These are phyloP conservation scores for Hyla sarda DNA, from an alignment of 2,113 vertebrate genomes.

Conservation along the genomic window DNA sequence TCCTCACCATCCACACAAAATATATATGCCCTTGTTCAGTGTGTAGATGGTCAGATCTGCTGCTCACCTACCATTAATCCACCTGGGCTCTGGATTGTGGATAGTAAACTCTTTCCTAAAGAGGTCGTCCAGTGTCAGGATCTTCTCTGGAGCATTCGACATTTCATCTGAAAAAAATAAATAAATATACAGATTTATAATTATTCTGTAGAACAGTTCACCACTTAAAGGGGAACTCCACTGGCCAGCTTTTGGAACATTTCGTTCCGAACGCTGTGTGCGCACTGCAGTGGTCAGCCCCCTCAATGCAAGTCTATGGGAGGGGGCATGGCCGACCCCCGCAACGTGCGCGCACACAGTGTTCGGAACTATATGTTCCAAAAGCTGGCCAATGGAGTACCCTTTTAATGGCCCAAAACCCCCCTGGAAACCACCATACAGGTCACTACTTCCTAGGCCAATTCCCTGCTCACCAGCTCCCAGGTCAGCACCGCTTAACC, in stretches of 20 bases:
- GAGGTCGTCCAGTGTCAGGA: constrained; percentile 90
- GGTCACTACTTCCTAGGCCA: not conserved
- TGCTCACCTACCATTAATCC: constrained; percentile 89
- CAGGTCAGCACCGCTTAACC: not conserved
- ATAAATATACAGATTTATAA: not conserved
- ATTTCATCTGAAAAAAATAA: constrained; percentile 82
- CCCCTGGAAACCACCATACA: not conserved
- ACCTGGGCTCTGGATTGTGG: constrained; percentile 89
- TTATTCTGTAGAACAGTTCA: not conserved
- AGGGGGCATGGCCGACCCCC: too few species aligned
- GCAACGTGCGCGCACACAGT: too few species aligned
- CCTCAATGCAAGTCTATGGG: too few species aligned
- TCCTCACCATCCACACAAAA: not conserved
- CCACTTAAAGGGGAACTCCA: too few species aligned
- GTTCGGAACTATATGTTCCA: too few species aligned
- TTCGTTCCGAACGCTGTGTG: too few species aligned
- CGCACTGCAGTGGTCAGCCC: too few species aligned
- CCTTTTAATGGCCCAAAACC: not conserved
- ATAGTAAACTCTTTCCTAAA: constrained; percentile 87
- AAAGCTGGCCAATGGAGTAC: too few species aligned
- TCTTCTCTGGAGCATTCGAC: constrained; percentile 87
- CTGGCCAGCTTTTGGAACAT: too few species aligned
- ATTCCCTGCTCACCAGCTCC: too few species aligned
- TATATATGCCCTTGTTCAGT: too few species aligned
- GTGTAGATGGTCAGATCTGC: not conserved